phyloP scores from a whole-genome alignment of 2,797 vertebrate genomes.

The Acridotheres tristis region DNA sequence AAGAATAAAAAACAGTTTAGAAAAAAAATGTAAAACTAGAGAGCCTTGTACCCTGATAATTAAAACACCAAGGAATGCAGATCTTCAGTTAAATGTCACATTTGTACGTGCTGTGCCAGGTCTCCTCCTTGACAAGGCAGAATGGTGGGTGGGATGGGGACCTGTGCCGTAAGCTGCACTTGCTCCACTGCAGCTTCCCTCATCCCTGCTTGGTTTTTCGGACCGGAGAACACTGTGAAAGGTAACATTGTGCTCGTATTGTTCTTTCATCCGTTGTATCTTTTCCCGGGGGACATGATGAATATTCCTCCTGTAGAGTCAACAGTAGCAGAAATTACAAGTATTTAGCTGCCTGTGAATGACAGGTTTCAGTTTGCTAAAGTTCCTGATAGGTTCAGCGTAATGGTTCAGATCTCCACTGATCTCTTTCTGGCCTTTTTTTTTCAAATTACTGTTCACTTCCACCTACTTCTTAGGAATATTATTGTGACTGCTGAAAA shows the following conservation, averaged over 20 bases:
- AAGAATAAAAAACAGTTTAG: slow-evolving; percentile 51
- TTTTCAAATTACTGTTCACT: neutral
- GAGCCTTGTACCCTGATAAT: neutral
- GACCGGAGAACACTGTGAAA: slow-evolving; percentile 77
- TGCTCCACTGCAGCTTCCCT: slow-evolving; percentile 9
- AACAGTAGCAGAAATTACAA: slow-evolving; percentile 27
- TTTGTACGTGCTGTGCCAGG: neutral
- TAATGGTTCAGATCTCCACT: neutral
- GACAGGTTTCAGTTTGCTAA: neutral
- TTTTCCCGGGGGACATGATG: slow-evolving; percentile 76
- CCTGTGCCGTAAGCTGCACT: neutral
- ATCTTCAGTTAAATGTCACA: neutral
- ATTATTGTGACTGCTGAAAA: neutral
- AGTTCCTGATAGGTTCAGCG: neutral
- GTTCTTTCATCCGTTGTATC: slow-evolving; percentile 80
- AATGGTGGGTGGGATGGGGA: neutral
- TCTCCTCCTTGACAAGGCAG: slow-evolving; percentile 20
- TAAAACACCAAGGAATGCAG: slow-evolving; percentile 30
- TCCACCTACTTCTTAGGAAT: neutral
- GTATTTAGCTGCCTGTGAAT: neutral
- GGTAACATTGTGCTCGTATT: slow-evolving; percentile 77
- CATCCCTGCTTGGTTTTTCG: slow-evolving; percentile 65
- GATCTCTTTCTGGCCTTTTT: neutral
- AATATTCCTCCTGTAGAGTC: slow-evolving; percentile 73
- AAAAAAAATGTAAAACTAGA: slow-evolving; percentile 16